Percentiles rank a stretch among this genome's conserved stretches.
phyloP scores from a whole-genome alignment of 2,888 invertebrate genomes.

The Idaea dimidiata region DNA sequence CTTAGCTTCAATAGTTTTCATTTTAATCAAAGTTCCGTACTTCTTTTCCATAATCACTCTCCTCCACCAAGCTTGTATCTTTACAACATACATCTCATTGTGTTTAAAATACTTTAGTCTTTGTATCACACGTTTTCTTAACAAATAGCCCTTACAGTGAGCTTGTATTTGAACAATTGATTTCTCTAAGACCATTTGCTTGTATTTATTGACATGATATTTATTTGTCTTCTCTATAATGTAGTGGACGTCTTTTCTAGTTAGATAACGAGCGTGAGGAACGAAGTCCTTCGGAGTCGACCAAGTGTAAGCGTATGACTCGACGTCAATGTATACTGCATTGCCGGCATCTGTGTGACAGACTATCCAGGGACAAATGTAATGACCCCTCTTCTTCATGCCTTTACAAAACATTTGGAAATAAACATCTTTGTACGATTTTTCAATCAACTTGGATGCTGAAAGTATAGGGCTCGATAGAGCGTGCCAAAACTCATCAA shows the following conservation, averaged over 20 bases:
- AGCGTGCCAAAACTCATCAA: constrained; percentile 61
- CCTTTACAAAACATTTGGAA: constrained; percentile 74
- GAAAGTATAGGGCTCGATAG: constrained; percentile 51
- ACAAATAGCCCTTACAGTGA: constrained; percentile 79
- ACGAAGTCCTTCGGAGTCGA: constrained; percentile 75
- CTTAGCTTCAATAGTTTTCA: constrained; percentile 63
- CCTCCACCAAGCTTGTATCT: constrained; percentile 85
- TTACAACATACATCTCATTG: constrained; percentile 64
- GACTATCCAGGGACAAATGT: constrained; percentile 75
- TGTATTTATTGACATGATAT: constrained; percentile 64
- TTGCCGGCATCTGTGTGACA: constrained; percentile 75
- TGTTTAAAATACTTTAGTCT: constrained; percentile 63
- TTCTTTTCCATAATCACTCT: constrained; percentile 65
- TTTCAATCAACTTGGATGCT: constrained; percentile 48
- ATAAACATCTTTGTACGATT: constrained; percentile 64
- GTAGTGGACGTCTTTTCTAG: constrained; percentile 62
- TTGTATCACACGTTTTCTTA: constrained; percentile 68
- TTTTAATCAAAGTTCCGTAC: constrained; percentile 66
- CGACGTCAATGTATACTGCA: constrained; percentile 76
- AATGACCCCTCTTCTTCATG: constrained; percentile 64
- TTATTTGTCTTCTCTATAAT: constrained; percentile 71
- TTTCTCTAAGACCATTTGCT: constrained; percentile 62
- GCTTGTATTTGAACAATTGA: constrained; percentile 82
- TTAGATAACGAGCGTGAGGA: constrained; percentile 70
- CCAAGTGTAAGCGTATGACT: constrained; percentile 76